These are phyloP conservation scores for Hofmannophila pseudospretella DNA, from an alignment of 2,888 invertebrate genomes.

Conservation along the genomic window DNA sequence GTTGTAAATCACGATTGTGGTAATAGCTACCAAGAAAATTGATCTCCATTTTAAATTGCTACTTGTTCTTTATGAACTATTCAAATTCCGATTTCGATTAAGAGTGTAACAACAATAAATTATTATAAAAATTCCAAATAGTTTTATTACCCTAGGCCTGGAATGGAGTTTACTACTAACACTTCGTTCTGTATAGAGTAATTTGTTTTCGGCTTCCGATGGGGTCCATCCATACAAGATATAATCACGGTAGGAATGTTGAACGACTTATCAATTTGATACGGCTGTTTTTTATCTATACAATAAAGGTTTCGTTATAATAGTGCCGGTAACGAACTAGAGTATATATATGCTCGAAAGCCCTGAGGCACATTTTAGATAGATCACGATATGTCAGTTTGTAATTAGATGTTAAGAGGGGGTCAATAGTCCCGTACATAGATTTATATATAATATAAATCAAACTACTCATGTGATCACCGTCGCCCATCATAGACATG, in stretches of 20 bases:
- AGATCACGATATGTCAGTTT: constrained; percentile 23
- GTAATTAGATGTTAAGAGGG: constrained; percentile 19
- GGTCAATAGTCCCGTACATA: constrained; percentile 17
- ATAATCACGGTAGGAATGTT: constrained; percentile 52
- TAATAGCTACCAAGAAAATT: background rate
- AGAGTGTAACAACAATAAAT: constrained; percentile 17
- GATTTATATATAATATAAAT: no score
- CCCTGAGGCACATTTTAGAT: constrained; percentile 20
- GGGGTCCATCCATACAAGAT: constrained; percentile 31
- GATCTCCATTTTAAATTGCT: constrained; percentile 2
- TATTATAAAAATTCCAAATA: constrained; percentile 30
- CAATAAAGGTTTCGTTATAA: constrained; percentile 23
- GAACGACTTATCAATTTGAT: constrained; percentile 56
- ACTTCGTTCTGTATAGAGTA: constrained; percentile 35
- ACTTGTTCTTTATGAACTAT: no score
- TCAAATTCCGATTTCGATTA: background rate
- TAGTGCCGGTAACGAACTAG: constrained; percentile 22
- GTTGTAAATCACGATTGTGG: constrained; percentile 2
- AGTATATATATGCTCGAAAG: constrained; percentile 15
- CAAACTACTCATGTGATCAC: no score
- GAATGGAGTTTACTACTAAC: constrained; percentile 27
- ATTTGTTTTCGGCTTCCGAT: constrained; percentile 60
- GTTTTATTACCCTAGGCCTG: constrained; percentile 26
- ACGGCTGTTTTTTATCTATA: constrained; percentile 33
- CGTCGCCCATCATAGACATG: no score